phyloP scores from a whole-genome alignment of 2,113 vertebrate genomes.

The Aleadryas rufinucha region DNA sequence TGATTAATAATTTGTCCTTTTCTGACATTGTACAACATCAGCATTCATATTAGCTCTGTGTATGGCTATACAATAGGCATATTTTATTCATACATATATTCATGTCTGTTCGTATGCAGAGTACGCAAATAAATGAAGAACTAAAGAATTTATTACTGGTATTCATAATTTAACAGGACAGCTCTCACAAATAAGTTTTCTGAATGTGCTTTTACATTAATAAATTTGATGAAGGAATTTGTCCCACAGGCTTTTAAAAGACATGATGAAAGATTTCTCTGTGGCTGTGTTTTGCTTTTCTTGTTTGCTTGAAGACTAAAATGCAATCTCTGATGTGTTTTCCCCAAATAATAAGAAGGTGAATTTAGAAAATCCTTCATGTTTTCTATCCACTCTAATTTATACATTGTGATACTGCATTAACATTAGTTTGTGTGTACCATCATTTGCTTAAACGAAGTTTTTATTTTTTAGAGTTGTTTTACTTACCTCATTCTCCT shows the following conservation, averaged over 20 bases:
- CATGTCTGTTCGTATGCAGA: neutral
- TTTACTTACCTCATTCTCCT: conserved; percentile 15
- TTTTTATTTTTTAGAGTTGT: neutral
- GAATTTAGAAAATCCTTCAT: neutral
- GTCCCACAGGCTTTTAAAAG: neutral
- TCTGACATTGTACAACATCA: neutral
- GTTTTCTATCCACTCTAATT: neutral
- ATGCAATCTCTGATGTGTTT: neutral
- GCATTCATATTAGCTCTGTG: neutral
- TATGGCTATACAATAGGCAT: neutral
- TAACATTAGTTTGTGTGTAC: neutral
- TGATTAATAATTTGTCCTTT: conserved; percentile 23
- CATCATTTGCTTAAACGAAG: neutral
- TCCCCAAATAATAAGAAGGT: neutral
- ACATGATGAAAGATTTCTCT: neutral
- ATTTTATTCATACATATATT: conserved; percentile 37
- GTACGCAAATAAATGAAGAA: neutral
- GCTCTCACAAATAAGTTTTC: conserved; percentile 8
- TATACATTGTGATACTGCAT: neutral
- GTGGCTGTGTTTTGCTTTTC: neutral
- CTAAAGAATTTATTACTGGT: conserved; percentile 6
- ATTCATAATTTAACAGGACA: conserved; percentile 21
- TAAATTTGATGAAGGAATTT: neutral
- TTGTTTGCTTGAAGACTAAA: neutral
- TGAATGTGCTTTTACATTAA: neutral